These are phyloP conservation scores for Percopsis omiscomaycus DNA, from an alignment of 2,797 vertebrate species.

Conservation along the genomic window DNA sequence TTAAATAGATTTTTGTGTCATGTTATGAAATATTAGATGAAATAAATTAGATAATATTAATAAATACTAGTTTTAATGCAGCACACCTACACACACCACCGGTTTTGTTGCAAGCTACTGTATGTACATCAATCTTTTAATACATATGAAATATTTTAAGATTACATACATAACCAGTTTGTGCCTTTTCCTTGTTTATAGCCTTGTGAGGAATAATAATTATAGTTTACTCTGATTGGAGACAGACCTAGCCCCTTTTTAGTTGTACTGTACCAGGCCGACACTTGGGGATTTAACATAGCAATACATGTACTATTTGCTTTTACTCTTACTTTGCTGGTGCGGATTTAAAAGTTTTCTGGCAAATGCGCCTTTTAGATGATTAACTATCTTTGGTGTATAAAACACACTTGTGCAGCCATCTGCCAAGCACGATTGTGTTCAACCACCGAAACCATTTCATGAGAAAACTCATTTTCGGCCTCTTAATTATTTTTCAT, in stretches of 20 bases:
- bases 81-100: too few relatives aligned
- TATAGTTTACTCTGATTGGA: too few relatives aligned
- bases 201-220: too few relatives aligned
- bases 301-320: constrained; percentile 23
- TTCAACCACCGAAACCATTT: constrained; percentile 93
- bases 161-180: too few relatives aligned
- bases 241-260: constrained; percentile 5
- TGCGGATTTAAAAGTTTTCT: constrained; percentile 84
- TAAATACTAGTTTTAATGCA: too few relatives aligned
- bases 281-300: constrained; percentile 27
- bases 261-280: constrained; percentile 8
- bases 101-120: too few relatives aligned
- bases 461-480: constrained; percentile 99
- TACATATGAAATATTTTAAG: too few relatives aligned
- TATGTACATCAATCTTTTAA: too few relatives aligned
- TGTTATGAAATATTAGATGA: too few relatives aligned
- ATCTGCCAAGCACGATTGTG: constrained; percentile 95
- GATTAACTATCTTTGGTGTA: constrained; percentile 91
- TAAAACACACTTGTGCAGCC: constrained; percentile 88
- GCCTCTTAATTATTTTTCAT: constrained; percentile 99
- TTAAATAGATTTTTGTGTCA: too few relatives aligned
- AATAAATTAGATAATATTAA: too few relatives aligned
- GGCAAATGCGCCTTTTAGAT: constrained; percentile 87
- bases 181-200: too few relatives aligned
- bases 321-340: constrained; percentile 58